Percentiles rank a stretch among this genome's conserved stretches.
phyloP scores from a whole-genome alignment of 2,113 vertebrate species.

The Microtus oregoni region DNA sequence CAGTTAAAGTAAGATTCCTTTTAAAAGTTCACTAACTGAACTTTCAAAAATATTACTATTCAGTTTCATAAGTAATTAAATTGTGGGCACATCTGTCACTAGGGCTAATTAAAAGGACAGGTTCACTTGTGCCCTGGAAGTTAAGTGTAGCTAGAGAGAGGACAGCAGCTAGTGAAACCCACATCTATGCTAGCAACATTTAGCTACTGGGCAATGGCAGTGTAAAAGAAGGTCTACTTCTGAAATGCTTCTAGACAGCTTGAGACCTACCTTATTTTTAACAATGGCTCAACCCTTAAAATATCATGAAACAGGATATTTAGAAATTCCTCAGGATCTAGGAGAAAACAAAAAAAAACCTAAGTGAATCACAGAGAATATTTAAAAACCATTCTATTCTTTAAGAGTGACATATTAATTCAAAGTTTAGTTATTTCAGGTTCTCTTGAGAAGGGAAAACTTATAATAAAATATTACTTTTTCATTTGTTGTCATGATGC shows the following conservation, averaged over 20 bases:
- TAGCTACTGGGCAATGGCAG: too few relatives aligned
- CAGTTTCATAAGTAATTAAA: constrained; percentile 75
- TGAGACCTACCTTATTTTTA: too few relatives aligned
- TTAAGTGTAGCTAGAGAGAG: too few relatives aligned
- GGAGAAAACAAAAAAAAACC: constrained; percentile 57
- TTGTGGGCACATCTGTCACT: too few relatives aligned
- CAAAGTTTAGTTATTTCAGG: constrained; percentile 1
- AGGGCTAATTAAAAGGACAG: too few relatives aligned
- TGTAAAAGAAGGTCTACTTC: too few relatives aligned
- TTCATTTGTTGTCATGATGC: not conserved
- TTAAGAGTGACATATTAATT: constrained; percentile 36
- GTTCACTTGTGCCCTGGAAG: too few relatives aligned
- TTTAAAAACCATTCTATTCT: constrained; percentile 32
- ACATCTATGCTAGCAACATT: too few relatives aligned
- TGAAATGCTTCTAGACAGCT: too few relatives aligned
- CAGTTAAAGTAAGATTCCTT: constrained; percentile 19
- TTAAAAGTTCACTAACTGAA: constrained; percentile 42
- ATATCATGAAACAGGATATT: too few relatives aligned
- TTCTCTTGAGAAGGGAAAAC: constrained; percentile 43
- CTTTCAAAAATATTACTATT: constrained; percentile 27
- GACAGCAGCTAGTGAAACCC: too few relatives aligned
- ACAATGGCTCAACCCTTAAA: too few relatives aligned
- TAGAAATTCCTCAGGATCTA: constrained; percentile 99
- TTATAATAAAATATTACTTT: not conserved
- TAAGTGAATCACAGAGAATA: constrained; percentile 31